These are phyloP conservation scores for Lagopus leucura DNA, from an alignment of 2,113 vertebrate species.

Conservation along the genomic window DNA sequence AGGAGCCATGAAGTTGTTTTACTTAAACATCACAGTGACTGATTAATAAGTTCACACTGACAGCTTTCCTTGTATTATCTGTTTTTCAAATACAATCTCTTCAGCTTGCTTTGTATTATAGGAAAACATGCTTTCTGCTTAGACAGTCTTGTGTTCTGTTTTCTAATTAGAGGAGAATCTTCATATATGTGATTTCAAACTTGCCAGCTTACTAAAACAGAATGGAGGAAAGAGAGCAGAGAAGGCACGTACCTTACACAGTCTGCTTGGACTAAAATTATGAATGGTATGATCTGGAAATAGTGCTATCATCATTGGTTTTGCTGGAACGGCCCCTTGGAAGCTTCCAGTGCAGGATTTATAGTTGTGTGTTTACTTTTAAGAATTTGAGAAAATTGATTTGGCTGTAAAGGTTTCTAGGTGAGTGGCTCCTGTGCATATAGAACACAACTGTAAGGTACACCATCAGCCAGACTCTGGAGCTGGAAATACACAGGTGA, in stretches of 20 bases:
- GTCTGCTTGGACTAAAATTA: neutral
- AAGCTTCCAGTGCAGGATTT: neutral
- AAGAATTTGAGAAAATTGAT: neutral
- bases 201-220: neutral
- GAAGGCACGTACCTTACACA: neutral
- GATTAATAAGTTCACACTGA: neutral
- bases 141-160: neutral
- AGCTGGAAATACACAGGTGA: neutral
- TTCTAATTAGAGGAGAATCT: neutral
- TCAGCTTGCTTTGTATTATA: neutral
- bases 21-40: neutral
- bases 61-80: neutral
- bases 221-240: neutral
- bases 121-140: neutral
- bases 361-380: neutral
- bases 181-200: neutral
- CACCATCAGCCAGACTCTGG: neutral
- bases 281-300: neutral
- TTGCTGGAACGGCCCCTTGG: neutral
- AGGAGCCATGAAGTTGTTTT: neutral
- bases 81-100: neutral
- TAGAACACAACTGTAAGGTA: neutral
- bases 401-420: neutral
- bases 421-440: neutral
- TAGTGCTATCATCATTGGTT: neutral